A percentile compares a stretch with the other conserved stretches of the same genome.
These are phyloP conservation scores for Rhea pennata DNA, from an alignment of 2,113 vertebrate species.

Conservation along the genomic window DNA sequence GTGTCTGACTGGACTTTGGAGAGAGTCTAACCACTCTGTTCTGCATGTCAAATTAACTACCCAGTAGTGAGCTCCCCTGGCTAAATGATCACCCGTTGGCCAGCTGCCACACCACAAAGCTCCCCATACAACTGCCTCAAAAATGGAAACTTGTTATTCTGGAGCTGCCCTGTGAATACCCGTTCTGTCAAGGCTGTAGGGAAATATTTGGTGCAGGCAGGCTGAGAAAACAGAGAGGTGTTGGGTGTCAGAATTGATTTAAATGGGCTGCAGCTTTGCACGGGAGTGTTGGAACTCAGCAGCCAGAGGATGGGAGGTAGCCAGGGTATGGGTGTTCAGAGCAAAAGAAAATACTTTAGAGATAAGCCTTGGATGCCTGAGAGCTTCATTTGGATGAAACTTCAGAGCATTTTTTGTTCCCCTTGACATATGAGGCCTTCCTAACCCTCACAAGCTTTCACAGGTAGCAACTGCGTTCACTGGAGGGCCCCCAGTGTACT, in stretches of 20 bases:
- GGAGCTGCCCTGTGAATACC: constrained; percentile 60
- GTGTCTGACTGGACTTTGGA: constrained; percentile 55
- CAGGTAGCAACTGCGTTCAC: background rate
- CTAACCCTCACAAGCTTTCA: background rate
- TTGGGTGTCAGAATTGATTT: constrained; percentile 77
- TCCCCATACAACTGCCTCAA: constrained; percentile 60
- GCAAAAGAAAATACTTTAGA: background rate
- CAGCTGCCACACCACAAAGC: constrained; percentile 75
- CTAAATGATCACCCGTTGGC: constrained; percentile 73
- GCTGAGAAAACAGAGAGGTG: constrained; percentile 75
- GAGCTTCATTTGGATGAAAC: background rate
- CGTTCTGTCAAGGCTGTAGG: constrained; percentile 73
- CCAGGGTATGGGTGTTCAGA: background rate
- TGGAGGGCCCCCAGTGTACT: background rate
- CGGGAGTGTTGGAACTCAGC: constrained; percentile 1
- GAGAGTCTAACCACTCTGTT: constrained; percentile 48
- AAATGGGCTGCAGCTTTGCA: constrained; percentile 56
- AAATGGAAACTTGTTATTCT: constrained; percentile 79
- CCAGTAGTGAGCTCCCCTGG: constrained; percentile 42
- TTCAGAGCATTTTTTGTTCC: background rate
- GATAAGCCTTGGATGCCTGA: background rate
- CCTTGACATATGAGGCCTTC: background rate
- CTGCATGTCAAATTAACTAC: constrained; percentile 70
- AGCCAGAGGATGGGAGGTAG: background rate
- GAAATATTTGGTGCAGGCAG: constrained; percentile 73